Evolutionary conservation across 2,113 vertebrate species (phyloP).

Genomic region (Tachysurus fulvidraco): DNA sequence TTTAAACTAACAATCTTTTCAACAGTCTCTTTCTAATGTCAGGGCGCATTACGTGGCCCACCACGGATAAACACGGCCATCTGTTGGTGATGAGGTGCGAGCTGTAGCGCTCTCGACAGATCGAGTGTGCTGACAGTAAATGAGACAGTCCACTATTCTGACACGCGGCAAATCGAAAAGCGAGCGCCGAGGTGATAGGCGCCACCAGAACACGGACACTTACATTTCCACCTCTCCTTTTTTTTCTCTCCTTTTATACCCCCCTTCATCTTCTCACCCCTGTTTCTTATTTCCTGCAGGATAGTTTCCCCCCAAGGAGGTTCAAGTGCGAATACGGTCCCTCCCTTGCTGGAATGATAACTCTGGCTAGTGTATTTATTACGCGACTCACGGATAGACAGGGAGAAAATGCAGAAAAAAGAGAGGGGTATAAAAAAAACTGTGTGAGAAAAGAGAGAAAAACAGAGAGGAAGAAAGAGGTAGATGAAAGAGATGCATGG

Average conservation of each 20-base stretch:
- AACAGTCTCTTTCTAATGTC: slow-evolving; percentile 32
- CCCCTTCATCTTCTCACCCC: slow-evolving; percentile 12
- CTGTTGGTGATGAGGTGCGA: slow-evolving; percentile 40
- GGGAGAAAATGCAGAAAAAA: slow-evolving; percentile 38
- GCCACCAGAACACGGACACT: slow-evolving; percentile 42
- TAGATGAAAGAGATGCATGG: not conserved
- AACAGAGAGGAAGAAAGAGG: slow-evolving; percentile 16
- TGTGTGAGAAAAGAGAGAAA: slow-evolving; percentile 37
- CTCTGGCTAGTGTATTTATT: slow-evolving; percentile 60
- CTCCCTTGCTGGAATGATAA: slow-evolving; percentile 60
- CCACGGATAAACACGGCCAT: slow-evolving; percentile 44
- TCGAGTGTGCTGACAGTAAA: slow-evolving; percentile 43
- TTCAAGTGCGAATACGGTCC: slow-evolving; percentile 52
- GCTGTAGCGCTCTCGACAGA: slow-evolving; percentile 1
- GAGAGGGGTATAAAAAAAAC: slow-evolving; percentile 18
- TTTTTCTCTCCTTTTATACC: slow-evolving; percentile 38
- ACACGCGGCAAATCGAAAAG: slow-evolving; percentile 43
- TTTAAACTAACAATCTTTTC: slow-evolving; percentile 28
- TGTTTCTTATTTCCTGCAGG: slow-evolving; percentile 49
- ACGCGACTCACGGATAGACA: slow-evolving; percentile 16
- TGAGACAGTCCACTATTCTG: slow-evolving; percentile 23
- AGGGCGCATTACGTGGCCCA: slow-evolving; percentile 20
- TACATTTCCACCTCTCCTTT: not conserved
- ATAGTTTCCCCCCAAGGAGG: slow-evolving; percentile 17
- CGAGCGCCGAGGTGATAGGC: slow-evolving; percentile 14